Conservation (phyloP, 2,797 vertebrate genomes). For the Parauchenoglanis punctatus region DNA sequence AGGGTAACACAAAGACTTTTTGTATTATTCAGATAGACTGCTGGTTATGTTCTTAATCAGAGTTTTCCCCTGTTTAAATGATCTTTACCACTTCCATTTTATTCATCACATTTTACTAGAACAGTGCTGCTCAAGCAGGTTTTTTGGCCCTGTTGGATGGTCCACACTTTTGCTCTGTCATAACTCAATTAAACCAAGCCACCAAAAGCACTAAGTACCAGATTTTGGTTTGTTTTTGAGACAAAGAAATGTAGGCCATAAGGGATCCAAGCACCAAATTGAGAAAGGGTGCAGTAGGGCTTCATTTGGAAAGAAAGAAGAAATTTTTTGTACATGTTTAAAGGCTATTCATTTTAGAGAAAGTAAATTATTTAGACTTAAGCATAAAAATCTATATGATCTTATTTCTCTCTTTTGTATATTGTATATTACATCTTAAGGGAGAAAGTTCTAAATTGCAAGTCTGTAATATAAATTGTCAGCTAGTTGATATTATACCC, state of each 20-base stretch:
- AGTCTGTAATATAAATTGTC: not conserved
- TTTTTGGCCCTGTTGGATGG: not conserved
- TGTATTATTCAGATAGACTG: constrained; percentile 43
- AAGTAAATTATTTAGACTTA: not conserved
- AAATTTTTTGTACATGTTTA: not conserved
- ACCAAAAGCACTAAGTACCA: not conserved
- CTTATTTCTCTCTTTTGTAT: not conserved
- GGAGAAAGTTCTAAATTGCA: not conserved
- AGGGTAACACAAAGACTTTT: constrained; percentile 45
- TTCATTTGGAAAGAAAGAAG: not conserved
- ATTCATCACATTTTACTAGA: constrained; percentile 56
- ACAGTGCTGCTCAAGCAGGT: constrained; percentile 9
- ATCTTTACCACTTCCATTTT: constrained; percentile 42
- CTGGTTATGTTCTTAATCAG: constrained; percentile 54
- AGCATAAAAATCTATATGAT: not conserved
- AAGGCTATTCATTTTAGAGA: not conserved
- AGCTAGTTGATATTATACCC: not conserved
- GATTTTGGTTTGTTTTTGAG: constrained; percentile 9
- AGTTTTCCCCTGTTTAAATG: constrained; percentile 45
- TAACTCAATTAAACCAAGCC: not conserved
- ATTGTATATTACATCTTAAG: not conserved
- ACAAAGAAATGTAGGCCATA: not conserved
- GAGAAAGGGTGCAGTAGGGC: not conserved
- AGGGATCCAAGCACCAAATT: not conserved
- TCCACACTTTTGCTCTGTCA: not conserved